Conservation (phyloP, 2,888 invertebrate species). For the Caradrina clavipalpis region DNA sequence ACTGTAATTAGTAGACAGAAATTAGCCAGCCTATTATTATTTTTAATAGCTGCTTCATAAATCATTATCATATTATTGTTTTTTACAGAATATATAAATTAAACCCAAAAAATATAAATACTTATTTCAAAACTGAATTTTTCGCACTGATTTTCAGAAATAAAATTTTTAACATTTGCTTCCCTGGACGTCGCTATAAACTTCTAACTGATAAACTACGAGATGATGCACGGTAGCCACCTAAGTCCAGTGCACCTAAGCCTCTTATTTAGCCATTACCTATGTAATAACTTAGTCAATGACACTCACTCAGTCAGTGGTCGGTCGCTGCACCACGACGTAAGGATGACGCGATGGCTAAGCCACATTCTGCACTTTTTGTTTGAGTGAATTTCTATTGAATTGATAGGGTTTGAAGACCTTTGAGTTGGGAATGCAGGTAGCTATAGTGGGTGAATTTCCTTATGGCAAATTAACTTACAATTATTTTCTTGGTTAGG, state of each 20-base stretch:
- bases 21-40: no score
- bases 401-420: slow-evolving; percentile 34
- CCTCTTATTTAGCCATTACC: slow-evolving; percentile 45
- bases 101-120: no score
- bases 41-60: no score
- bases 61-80: no score
- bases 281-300: slow-evolving; percentile 43
- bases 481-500: no score
- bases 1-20: no score
- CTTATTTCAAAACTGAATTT: no score
- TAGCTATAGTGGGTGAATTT: slow-evolving; percentile 15
- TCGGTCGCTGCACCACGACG: slow-evolving; percentile 48
- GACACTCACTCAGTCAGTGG: slow-evolving; percentile 29
- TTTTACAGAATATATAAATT: no score
- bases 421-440: not conserved
- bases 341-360: slow-evolving; percentile 23
- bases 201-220: not conserved
- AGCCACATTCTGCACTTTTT: slow-evolving; percentile 54
- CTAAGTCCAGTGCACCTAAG: slow-evolving; percentile 40
- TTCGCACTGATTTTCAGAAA: no score
- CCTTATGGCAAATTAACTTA: not conserved
- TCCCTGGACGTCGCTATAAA: not conserved
- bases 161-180: not conserved
- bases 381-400: slow-evolving; percentile 33
- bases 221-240: not conserved